A percentile compares a stretch with the other conserved stretches of the same genome.
phyloP scores from a whole-genome alignment of 2,113 vertebrate genomes.

The Ochotona curzoniae region DNA sequence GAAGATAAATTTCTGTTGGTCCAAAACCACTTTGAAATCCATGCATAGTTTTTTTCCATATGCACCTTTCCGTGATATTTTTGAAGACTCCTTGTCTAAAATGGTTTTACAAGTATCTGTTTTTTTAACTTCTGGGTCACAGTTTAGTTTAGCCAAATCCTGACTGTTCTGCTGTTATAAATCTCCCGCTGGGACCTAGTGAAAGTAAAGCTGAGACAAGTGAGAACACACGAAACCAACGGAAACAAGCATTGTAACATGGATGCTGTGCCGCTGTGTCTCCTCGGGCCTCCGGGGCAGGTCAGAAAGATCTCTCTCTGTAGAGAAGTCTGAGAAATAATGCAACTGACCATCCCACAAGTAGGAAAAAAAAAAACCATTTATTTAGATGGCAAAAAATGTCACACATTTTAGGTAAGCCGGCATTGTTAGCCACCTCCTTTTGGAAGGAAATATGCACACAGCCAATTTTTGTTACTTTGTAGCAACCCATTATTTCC shows the following conservation, averaged over 20 bases:
- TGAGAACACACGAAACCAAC: neutral
- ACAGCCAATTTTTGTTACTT: neutral
- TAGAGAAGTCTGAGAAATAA: neutral
- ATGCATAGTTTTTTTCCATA: too few relatives aligned
- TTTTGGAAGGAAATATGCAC: neutral
- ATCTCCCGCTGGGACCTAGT: neutral
- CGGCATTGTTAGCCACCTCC: neutral
- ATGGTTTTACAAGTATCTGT: too few relatives aligned
- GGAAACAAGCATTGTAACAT: neutral
- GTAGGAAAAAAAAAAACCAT: neutral
- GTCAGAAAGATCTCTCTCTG: neutral
- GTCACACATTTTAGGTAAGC: neutral
- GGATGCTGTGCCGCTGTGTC: accelerated
- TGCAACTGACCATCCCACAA: neutral
- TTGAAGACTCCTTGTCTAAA: too few relatives aligned
- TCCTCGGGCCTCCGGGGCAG: accelerated
- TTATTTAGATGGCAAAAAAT: neutral
- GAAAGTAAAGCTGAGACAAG: neutral
- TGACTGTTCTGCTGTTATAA: neutral
- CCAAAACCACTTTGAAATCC: too few relatives aligned
- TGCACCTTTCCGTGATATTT: too few relatives aligned
- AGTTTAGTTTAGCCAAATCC: neutral
- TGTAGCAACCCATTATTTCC: neutral
- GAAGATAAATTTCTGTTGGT: too few relatives aligned
- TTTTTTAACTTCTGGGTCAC: neutral